A percentile compares a stretch with the other conserved stretches of the same genome.
Evolutionary conservation across 2,113 vertebrate species (phyloP).

Genomic region (Anthoscopus minutus): DNA sequence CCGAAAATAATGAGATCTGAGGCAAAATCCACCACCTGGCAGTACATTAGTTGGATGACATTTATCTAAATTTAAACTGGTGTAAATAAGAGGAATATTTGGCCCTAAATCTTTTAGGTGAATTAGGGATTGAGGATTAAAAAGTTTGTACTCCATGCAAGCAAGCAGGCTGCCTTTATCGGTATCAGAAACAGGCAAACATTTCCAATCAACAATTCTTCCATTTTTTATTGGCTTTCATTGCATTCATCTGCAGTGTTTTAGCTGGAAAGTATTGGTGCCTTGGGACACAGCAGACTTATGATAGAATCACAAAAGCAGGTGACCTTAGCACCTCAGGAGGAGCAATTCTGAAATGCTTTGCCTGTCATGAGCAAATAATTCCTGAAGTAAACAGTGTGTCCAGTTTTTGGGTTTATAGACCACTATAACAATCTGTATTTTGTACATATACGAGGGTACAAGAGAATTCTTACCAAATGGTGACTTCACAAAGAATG

Average conservation of each 20-base stretch:
- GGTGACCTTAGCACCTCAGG: background rate
- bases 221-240: background rate
- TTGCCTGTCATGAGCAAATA: background rate
- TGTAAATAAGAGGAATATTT: constrained; percentile 3
- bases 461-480: background rate
- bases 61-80: constrained; percentile 21
- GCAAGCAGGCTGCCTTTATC: background rate
- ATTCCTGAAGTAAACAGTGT: background rate
- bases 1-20: constrained; percentile 37
- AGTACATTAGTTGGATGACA: background rate
- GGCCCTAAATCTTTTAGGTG: background rate
- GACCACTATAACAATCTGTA: background rate
- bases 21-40: constrained; percentile 1
- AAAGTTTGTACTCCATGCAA: background rate
- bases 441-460: background rate
- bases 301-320: background rate
- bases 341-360: background rate
- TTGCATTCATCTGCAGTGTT: background rate
- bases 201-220: background rate
- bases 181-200: background rate
- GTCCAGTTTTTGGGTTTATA: background rate
- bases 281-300: background rate
- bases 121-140: background rate
- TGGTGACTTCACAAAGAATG: background rate
- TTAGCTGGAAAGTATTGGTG: background rate